Evolutionary conservation across 2,113 vertebrate genomes (phyloP).

Genomic region (Tautogolabrus adspersus): DNA sequence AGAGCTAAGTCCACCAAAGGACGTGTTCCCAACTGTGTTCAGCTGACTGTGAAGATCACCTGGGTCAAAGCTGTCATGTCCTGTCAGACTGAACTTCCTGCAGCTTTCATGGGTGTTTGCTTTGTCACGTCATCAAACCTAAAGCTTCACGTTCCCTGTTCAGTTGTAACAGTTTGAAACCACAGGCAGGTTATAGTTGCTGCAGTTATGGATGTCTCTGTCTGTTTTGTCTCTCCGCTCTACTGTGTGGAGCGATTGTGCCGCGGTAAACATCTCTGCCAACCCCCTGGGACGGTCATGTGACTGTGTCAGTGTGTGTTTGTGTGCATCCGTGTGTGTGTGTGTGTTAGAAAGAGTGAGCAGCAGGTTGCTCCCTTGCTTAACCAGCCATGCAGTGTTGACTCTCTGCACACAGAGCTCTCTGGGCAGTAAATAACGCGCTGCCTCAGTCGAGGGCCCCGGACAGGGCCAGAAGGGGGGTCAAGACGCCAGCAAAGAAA

Average conservation of each 20-base stretch:
- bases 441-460: slow-evolving; percentile 50
- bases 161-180: slow-evolving; percentile 14
- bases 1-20: slow-evolving; percentile 44
- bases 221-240: slow-evolving; percentile 44
- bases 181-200: slow-evolving; percentile 23
- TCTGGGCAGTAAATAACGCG: slow-evolving; percentile 74
- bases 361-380: slow-evolving; percentile 67
- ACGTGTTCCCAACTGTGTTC: slow-evolving; percentile 49
- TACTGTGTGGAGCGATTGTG: slow-evolving; percentile 45
- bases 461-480: slow-evolving; percentile 36
- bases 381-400: slow-evolving; percentile 61
- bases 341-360: background rate
- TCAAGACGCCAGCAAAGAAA: slow-evolving; percentile 57
- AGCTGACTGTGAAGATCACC: slow-evolving; percentile 59
- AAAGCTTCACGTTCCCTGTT: slow-evolving; percentile 17
- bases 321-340: background rate
- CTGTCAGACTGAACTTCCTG: slow-evolving; percentile 44
- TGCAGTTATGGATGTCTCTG: slow-evolving; percentile 9
- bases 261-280: slow-evolving; percentile 63
- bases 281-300: slow-evolving; percentile 62
- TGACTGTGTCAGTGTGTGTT: slow-evolving; percentile 32
- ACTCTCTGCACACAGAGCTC: slow-evolving; percentile 63
- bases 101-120: slow-evolving; percentile 23
- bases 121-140: slow-evolving; percentile 33
- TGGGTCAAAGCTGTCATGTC: slow-evolving; percentile 58